Percentiles rank a stretch among this genome's conserved stretches.
These are phyloP conservation scores for Trachelus troglodyta DNA, from an alignment of 2,888 invertebrate genomes.

Conservation along the genomic window DNA sequence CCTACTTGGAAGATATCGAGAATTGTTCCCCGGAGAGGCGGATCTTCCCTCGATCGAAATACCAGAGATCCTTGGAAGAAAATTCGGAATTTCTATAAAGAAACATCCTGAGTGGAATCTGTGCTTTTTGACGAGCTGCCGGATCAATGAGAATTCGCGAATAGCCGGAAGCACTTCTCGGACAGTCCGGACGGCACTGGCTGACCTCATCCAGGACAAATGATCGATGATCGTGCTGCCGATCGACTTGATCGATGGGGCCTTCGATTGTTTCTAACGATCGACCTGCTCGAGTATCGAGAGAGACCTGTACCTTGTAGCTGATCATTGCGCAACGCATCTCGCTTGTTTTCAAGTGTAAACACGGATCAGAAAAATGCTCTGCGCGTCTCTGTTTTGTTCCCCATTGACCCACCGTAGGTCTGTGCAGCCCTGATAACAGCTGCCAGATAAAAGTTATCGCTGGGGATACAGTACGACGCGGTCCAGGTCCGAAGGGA, in stretches of 20 bases:
- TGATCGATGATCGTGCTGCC: constrained; percentile 39
- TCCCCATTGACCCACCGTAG: neutral
- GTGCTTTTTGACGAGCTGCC: neutral
- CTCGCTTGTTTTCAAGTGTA: neutral
- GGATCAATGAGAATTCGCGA: neutral
- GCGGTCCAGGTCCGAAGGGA: neutral
- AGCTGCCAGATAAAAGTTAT: neutral
- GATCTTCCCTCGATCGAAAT: neutral
- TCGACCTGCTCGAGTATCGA: constrained; percentile 18
- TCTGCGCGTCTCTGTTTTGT: neutral
- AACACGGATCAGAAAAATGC: neutral
- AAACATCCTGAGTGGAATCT: neutral
- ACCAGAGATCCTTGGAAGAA: neutral
- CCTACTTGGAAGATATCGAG: neutral
- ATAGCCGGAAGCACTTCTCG: neutral
- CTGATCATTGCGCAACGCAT: neutral
- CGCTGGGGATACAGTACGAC: neutral
- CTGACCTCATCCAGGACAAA: constrained; percentile 13
- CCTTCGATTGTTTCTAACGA: constrained; percentile 45
- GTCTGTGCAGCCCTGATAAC: neutral
- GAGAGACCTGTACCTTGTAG: neutral
- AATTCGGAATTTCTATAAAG: neutral
- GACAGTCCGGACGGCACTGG: neutral
- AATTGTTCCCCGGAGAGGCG: neutral
- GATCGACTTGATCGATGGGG: constrained; percentile 43